phyloP scores from a whole-genome alignment of 2,113 vertebrate species.

The Aldabrachelys gigantea region DNA sequence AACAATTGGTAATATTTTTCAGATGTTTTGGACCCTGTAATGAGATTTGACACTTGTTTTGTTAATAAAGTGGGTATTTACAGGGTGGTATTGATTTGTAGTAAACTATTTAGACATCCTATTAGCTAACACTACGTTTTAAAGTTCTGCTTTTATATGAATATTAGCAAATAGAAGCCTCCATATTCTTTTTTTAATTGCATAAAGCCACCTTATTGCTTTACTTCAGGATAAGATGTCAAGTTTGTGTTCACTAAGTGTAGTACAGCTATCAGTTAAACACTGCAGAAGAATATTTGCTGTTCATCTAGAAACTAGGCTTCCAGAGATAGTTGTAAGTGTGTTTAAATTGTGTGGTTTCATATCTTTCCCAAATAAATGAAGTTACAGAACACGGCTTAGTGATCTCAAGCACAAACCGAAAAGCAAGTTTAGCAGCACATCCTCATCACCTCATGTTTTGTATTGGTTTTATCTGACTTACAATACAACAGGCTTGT shows the following conservation, averaged over 20 bases:
- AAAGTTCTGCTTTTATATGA: constrained; percentile 78
- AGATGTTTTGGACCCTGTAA: constrained; percentile 74
- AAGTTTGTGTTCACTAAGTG: constrained; percentile 78
- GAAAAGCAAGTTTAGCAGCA: constrained; percentile 53
- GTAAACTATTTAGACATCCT: constrained; percentile 75
- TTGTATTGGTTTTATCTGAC: constrained; percentile 21
- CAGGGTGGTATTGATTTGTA: constrained; percentile 76
- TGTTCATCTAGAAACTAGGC: constrained; percentile 73
- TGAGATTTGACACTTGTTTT: constrained; percentile 81
- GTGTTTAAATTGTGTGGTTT: constrained; percentile 72
- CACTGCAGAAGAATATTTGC: constrained; percentile 74
- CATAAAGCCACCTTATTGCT: constrained; percentile 83
- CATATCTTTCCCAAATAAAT: constrained; percentile 67
- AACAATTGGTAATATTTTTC: constrained; percentile 60
- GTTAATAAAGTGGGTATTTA: constrained; percentile 73
- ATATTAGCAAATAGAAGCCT: constrained; percentile 77
- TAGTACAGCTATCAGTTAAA: constrained; percentile 76
- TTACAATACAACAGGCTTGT: constrained; percentile 23
- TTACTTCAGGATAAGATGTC: constrained; percentile 78
- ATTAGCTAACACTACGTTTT: constrained; percentile 92
- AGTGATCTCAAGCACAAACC: constrained; percentile 64
- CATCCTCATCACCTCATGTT: constrained; percentile 45
- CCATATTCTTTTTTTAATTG: constrained; percentile 69
- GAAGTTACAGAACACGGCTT: constrained; percentile 67
- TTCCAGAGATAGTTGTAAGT: constrained; percentile 77